Evolutionary conservation across 2,888 invertebrate species (phyloP).

Genomic region (Acleris laterana): DNA sequence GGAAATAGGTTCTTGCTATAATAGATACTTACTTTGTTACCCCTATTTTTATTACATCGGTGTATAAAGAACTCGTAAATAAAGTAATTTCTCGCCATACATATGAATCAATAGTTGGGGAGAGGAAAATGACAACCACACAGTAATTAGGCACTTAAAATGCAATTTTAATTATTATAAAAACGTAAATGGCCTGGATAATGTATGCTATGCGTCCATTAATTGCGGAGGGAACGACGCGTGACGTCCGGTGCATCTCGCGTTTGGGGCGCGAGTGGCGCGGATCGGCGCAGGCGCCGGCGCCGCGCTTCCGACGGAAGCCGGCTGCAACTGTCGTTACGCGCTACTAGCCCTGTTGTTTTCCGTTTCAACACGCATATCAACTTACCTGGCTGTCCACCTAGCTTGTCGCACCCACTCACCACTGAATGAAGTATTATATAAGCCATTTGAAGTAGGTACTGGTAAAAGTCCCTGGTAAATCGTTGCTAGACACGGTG

Average conservation of each 20-base stretch:
- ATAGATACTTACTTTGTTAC: too few relatives aligned
- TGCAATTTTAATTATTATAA: slow-evolving; percentile 31
- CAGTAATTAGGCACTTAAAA: slow-evolving; percentile 29
- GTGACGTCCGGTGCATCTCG: slow-evolving; percentile 15
- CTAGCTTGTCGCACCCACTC: background rate
- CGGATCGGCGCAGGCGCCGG: slow-evolving; percentile 61
- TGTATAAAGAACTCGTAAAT: background rate
- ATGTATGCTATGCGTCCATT: slow-evolving; percentile 30
- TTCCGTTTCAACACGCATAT: slow-evolving; percentile 48
- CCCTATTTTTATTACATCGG: too few relatives aligned
- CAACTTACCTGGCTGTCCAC: slow-evolving; percentile 22
- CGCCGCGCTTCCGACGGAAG: slow-evolving; percentile 78
- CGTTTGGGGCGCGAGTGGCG: background rate
- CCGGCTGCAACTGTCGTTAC: slow-evolving; percentile 74
- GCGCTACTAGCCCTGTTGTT: slow-evolving; percentile 65
- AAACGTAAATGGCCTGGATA: slow-evolving; percentile 22
- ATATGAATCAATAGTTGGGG: background rate
- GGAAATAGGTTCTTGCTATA: too few relatives aligned
- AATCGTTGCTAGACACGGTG: too few relatives aligned
- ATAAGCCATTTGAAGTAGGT: too few relatives aligned
- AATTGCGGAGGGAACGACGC: slow-evolving; percentile 27
- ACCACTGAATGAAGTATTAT: too few relatives aligned
- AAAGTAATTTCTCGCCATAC: background rate
- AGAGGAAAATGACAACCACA: slow-evolving; percentile 1
- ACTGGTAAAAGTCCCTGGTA: too few relatives aligned